These are phyloP conservation scores for Nymphalis urticae DNA, from an alignment of 2,888 invertebrate genomes.

Conservation along the genomic window DNA sequence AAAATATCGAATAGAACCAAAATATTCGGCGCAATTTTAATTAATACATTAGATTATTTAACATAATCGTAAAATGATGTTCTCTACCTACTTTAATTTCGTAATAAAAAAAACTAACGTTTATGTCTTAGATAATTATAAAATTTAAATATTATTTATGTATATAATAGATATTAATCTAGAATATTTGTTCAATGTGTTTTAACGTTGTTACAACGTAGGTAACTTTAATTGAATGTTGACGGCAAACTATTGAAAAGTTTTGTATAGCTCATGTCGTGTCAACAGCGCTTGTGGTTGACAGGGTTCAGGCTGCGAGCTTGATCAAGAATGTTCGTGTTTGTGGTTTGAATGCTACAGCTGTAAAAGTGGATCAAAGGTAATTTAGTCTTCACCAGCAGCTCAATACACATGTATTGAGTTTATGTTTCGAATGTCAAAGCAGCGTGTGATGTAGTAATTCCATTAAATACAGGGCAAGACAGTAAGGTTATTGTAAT, in stretches of 20 bases:
- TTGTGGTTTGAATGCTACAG: conserved; percentile 16
- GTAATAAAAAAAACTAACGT: no score
- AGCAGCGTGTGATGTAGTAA: neutral
- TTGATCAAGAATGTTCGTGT: conserved; percentile 25
- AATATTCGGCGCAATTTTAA: no score
- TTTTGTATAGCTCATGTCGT: conserved; percentile 30
- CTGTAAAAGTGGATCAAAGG: neutral
- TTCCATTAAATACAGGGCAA: no score
- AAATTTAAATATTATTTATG: neutral
- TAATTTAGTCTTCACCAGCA: neutral
- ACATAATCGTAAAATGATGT: no score
- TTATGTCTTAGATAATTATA: no score
- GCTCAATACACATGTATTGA: neutral
- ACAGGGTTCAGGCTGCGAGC: conserved; percentile 12
- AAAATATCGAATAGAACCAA: no score
- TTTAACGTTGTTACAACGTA: neutral
- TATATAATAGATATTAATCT: neutral
- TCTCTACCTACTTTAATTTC: no score
- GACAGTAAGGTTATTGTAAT: no score
- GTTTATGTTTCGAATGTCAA: neutral
- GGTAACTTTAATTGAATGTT: conserved; percentile 17
- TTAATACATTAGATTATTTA: no score
- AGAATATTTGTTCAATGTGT: neutral
- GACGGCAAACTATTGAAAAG: conserved; percentile 26
- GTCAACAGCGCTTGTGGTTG: conserved; percentile 26